Evolutionary conservation across 1,140 invertebrate genomes (phyloP).

Genomic region (Phthorimaea operculella): DNA sequence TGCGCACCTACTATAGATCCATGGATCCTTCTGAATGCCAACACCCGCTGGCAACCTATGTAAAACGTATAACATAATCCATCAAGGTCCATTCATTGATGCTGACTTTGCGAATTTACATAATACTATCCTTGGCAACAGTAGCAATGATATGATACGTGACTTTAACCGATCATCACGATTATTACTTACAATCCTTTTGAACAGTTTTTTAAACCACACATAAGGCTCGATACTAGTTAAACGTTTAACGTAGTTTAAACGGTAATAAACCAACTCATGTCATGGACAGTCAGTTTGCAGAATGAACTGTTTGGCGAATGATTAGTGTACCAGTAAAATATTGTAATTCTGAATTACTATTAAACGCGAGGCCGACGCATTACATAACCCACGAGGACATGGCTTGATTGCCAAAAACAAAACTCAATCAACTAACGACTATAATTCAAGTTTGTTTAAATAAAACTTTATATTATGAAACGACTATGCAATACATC

Average conservation of each 20-base stretch:
- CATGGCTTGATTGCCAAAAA: constrained; percentile 34
- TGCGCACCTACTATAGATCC: constrained; percentile 17
- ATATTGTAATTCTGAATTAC: constrained; percentile 23
- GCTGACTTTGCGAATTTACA: constrained; percentile 22
- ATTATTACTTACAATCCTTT: no score
- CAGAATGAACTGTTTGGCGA: constrained; percentile 18
- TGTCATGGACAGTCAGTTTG: constrained; percentile 1
- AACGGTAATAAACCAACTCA: background rate
- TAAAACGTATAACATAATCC: constrained; percentile 23
- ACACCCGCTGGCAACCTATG: constrained; percentile 20
- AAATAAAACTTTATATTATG: background rate
- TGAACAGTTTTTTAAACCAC: no score
- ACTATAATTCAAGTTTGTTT: background rate
- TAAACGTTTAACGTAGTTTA: no score
- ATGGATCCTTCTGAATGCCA: constrained; percentile 12
- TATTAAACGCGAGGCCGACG: constrained; percentile 37
- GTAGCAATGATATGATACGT: background rate
- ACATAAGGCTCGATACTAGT: no score
- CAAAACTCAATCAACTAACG: constrained; percentile 31
- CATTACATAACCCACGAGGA: constrained; percentile 46
- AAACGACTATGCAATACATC: background rate
- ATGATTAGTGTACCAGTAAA: constrained; percentile 22
- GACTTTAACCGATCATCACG: no score
- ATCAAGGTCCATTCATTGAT: constrained; percentile 28
- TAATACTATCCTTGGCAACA: constrained; percentile 12